phyloP scores from a whole-genome alignment of 2,113 vertebrate genomes.

The Lota lota region DNA sequence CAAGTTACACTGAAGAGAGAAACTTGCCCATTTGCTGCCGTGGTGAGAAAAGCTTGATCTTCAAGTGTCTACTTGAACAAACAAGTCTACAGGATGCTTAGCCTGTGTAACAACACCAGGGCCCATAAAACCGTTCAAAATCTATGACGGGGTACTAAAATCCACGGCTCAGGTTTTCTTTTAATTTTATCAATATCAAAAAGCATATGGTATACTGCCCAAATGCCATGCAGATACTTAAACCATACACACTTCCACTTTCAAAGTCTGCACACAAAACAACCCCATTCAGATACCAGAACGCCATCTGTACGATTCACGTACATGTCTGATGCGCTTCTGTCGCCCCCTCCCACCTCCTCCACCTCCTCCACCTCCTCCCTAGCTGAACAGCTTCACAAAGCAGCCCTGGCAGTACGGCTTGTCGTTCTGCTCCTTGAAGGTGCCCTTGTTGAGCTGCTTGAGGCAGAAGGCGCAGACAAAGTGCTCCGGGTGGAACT shows the following conservation, averaged over 20 bases:
- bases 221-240: constrained; percentile 30
- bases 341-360: constrained; percentile 12
- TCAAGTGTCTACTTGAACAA: constrained; percentile 1
- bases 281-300: constrained; percentile 27
- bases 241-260: constrained; percentile 36
- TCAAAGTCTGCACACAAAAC: constrained; percentile 16
- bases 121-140: not conserved
- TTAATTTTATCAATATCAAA: constrained; percentile 13
- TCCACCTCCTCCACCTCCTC: not conserved
- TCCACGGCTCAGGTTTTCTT: not conserved
- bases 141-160: not conserved
- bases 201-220: constrained; percentile 14
- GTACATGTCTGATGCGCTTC: constrained; percentile 14
- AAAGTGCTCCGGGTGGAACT: constrained; percentile 98
- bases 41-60: constrained; percentile 5
- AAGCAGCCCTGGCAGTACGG: constrained; percentile 99
- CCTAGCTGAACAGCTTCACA: constrained; percentile 96
- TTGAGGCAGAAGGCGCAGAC: constrained; percentile 99
- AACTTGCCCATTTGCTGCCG: not conserved
- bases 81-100: not conserved
- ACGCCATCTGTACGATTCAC: constrained; percentile 11
- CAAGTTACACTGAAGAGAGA: constrained; percentile 11
- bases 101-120: constrained; percentile 4
- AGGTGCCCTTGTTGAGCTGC: constrained; percentile 99
- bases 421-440: constrained; percentile 99